A percentile compares a stretch with the other conserved stretches of the same genome.
Evolutionary conservation across 1,140 invertebrate species (phyloP).

Genomic region (Trinorchestia longiramus): DNA sequence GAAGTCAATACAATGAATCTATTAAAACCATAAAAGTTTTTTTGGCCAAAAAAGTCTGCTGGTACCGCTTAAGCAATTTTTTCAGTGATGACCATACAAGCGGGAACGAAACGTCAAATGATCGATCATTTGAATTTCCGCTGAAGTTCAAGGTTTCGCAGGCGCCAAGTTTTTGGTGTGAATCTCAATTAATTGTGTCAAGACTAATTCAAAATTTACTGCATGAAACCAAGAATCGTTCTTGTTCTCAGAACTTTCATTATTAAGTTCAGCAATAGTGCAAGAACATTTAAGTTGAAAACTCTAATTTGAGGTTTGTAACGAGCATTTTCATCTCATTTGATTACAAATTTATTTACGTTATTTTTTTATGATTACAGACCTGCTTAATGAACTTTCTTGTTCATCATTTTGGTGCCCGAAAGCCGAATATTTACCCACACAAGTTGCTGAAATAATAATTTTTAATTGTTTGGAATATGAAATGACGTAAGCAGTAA

Average conservation of each 20-base stretch:
- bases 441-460: neutral
- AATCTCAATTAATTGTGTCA: neutral
- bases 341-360: neutral
- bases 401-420: neutral
- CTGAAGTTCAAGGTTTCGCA: neutral
- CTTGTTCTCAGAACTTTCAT: neutral
- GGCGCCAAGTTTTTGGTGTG: neutral
- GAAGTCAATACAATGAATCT: too few species aligned
- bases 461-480: neutral
- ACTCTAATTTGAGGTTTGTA: neutral
- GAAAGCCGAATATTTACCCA: neutral
- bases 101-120: neutral
- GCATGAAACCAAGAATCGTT: neutral
- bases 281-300: neutral
- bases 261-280: neutral
- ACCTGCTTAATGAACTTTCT: neutral
- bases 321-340: neutral
- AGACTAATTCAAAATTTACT: neutral
- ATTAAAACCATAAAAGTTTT: too few species aligned
- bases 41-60: neutral
- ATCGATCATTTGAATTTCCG: neutral
- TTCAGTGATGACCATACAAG: neutral
- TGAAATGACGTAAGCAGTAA: neutral
- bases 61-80: neutral
- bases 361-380: neutral